A percentile compares a stretch with the other conserved stretches of the same genome.
phyloP scores from a whole-genome alignment of 2,797 vertebrate species.

The Chelon auratus region DNA sequence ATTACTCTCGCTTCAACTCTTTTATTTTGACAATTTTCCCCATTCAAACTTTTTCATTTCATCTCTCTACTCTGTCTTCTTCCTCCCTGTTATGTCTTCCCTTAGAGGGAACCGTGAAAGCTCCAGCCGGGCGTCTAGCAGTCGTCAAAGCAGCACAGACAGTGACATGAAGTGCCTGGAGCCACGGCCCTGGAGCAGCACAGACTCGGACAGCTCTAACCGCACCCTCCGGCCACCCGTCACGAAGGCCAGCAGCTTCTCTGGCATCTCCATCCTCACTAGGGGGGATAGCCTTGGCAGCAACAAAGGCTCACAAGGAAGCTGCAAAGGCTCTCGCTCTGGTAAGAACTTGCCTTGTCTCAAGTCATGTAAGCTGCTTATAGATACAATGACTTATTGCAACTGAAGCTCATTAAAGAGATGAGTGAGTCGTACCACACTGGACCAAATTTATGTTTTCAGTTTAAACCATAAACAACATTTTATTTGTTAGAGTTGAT shows the following conservation, averaged over 20 bases:
- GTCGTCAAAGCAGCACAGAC: constrained; percentile 99
- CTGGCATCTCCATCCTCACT: constrained; percentile 98
- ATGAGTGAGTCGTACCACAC: no score
- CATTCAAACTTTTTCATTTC: constrained; percentile 16
- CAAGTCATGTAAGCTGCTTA: not conserved
- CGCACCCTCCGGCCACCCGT: constrained; percentile 94
- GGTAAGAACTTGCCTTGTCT: constrained; percentile 64
- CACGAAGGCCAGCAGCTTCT: constrained; percentile 99
- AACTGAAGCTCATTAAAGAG: no score
- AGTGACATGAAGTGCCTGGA: constrained; percentile 97
- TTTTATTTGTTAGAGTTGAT: not conserved
- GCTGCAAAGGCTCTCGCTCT: constrained; percentile 86
- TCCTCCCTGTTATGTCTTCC: constrained; percentile 29
- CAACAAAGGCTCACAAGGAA: constrained; percentile 90
- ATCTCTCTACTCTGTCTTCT: constrained; percentile 45
- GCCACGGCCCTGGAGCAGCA: constrained; percentile 99
- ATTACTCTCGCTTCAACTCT: constrained; percentile 38
- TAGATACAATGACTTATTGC: no score
- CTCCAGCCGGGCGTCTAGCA: constrained; percentile 92
- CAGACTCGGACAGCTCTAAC: constrained; percentile 94
- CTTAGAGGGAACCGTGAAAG: constrained; percentile 93
- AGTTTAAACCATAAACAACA: no score
- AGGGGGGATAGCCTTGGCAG: constrained; percentile 95
- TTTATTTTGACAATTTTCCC: not conserved
- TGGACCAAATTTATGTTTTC: no score